A percentile compares a stretch with the other conserved stretches of the same genome.
Conservation (phyloP, 1,140 invertebrate genomes). For the Drosophila seguyi region DNA sequence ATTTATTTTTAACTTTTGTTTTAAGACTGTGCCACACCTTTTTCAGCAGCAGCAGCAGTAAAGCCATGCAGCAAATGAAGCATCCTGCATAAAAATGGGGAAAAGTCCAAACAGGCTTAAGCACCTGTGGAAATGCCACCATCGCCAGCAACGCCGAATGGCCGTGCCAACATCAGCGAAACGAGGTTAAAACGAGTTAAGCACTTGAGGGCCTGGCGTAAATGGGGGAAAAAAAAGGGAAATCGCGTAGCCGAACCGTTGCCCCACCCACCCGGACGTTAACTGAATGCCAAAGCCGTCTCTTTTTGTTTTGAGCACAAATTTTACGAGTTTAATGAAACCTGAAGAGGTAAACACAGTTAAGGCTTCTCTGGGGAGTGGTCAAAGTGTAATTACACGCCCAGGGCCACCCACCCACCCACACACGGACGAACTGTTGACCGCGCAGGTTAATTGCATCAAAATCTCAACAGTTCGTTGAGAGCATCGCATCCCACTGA, state of each 20-base stretch:
- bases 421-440: constrained; percentile 40
- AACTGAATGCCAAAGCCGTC: constrained; percentile 45
- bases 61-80: constrained; percentile 45
- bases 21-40: no score
- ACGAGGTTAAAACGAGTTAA: constrained; percentile 67
- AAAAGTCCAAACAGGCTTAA: constrained; percentile 50
- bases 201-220: constrained; percentile 43
- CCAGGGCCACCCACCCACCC: constrained; percentile 7
- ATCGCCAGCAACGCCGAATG: constrained; percentile 31
- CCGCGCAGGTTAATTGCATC: constrained; percentile 63
- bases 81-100: constrained; percentile 41
- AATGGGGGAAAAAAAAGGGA: constrained; percentile 17
- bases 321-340: constrained; percentile 64
- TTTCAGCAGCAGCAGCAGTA: constrained; percentile 18
- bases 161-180: constrained; percentile 36
- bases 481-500: constrained; percentile 12
- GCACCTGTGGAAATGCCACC: constrained; percentile 41
- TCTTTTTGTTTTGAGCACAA: constrained; percentile 33
- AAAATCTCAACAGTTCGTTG: constrained; percentile 51
- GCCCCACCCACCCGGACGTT: constrained; percentile 22
- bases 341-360: constrained; percentile 65
- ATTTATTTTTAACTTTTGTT: no score
- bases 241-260: constrained; percentile 37
- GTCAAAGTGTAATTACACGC: constrained; percentile 52
- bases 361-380: constrained; percentile 37